Evolutionary conservation across 1,140 invertebrate species (phyloP).

Genomic region (Diuraphis noxia): DNA sequence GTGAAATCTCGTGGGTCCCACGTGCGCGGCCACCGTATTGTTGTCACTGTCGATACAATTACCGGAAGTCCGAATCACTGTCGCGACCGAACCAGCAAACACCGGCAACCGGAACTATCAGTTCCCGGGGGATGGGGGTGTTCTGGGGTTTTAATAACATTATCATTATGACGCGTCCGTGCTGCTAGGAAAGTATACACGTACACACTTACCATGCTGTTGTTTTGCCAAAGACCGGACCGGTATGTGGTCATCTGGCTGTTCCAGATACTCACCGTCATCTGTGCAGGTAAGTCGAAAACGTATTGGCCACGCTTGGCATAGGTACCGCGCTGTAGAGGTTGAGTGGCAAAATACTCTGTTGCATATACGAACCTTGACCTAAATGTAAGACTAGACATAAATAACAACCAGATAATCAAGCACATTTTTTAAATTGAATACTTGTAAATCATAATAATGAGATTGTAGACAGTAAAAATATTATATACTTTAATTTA

Average conservation of each 20-base stretch:
- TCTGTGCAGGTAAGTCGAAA: conserved; percentile 40
- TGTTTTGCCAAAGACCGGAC: conserved; percentile 34
- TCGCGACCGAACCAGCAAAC: background rate
- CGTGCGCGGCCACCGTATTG: background rate
- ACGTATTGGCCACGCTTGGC: background rate
- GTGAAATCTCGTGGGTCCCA: background rate
- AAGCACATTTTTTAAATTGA: background rate
- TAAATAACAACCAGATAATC: background rate
- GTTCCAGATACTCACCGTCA: conserved; percentile 47
- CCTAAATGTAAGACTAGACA: background rate
- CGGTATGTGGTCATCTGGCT: conserved; percentile 37
- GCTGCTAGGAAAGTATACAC: background rate
- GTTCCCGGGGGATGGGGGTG: background rate
- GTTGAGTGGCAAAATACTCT: background rate
- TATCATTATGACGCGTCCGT: background rate
- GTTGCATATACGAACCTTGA: background rate
- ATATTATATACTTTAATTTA: too few relatives aligned
- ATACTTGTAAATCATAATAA: background rate
- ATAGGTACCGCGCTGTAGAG: too few relatives aligned
- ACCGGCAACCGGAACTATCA: background rate
- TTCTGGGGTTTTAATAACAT: background rate
- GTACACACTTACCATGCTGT: background rate
- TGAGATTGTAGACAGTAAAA: too few relatives aligned
- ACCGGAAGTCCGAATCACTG: background rate
- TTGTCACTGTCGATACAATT: background rate